Evolutionary conservation across 30 jellyfish, hydroid and myxozoan species (phyloP).

Genomic region (Euphysa ruthae): DNA sequence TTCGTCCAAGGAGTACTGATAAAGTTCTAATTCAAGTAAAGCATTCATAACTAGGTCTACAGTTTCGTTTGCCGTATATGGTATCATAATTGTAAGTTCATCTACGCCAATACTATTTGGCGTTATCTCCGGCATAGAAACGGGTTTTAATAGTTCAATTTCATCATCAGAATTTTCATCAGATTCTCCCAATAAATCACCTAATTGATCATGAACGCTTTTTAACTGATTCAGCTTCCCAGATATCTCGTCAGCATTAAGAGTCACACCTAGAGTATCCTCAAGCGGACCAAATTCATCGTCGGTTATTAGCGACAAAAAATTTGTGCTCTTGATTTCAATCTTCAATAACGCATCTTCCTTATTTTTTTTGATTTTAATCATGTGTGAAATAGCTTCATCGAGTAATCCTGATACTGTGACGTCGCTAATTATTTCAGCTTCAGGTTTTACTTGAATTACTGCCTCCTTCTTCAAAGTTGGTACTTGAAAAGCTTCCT

Average conservation of each 20-base stretch:
- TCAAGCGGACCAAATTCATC: no score
- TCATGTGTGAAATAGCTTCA: conserved; percentile 20
- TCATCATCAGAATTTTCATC: conserved; percentile 69
- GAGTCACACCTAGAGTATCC: no score
- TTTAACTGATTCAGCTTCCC: conserved; percentile 69
- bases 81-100: conserved; percentile 50
- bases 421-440: background rate
- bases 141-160: conserved; percentile 8
- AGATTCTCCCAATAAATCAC: conserved; percentile 62
- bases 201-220: conserved; percentile 82
- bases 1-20: conserved; percentile 18
- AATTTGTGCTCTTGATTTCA: background rate
- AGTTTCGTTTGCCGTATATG: conserved; percentile 50
- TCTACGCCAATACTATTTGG: conserved; percentile 54
- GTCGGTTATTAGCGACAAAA: no score
- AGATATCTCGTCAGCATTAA: conserved; percentile 14
- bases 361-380: background rate
- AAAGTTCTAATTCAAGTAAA: conserved; percentile 26
- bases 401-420: background rate
- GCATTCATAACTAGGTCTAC: conserved; percentile 45
- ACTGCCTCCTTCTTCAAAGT: no score
- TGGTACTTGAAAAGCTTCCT: conserved; percentile 54
- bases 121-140: conserved; percentile 25
- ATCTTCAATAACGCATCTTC: no score
- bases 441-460: no score